Conservation (phyloP, 2,113 vertebrate genomes). For the Engraulis encrasicolus region DNA sequence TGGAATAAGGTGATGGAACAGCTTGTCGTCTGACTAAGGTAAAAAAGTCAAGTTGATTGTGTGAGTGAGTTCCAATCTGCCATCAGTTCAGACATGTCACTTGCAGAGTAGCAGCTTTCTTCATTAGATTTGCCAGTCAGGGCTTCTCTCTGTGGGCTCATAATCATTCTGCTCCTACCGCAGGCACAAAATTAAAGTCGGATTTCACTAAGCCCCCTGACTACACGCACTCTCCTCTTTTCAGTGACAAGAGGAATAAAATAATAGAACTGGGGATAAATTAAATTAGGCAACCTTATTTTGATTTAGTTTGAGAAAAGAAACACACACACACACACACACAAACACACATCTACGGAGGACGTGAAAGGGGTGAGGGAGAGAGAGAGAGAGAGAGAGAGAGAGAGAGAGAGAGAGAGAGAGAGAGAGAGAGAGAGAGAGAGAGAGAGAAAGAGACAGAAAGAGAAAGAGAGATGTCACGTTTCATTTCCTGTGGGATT, state of each 20-base stretch:
- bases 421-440: too few relatives aligned
- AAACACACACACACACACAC: too few relatives aligned
- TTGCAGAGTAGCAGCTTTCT: neutral
- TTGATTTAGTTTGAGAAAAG: constrained; percentile 36
- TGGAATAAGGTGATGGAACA: neutral
- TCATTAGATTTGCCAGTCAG: neutral
- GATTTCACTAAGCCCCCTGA: constrained; percentile 27
- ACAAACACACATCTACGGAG: too few relatives aligned
- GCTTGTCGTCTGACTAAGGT: neutral
- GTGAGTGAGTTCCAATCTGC: neutral
- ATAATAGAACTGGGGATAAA: constrained; percentile 43
- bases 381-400: too few relatives aligned
- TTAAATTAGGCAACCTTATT: constrained; percentile 45
- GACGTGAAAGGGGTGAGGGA: too few relatives aligned
- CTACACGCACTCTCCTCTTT: neutral
- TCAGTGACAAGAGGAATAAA: constrained; percentile 21
- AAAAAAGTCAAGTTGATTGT: neutral
- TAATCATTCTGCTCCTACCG: neutral
- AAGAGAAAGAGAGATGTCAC: too few relatives aligned
- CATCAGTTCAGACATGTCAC: neutral
- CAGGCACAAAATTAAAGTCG: constrained; percentile 49
- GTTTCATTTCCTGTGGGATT: constrained; percentile 46
- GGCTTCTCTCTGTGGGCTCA: neutral
- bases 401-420: too few relatives aligned
- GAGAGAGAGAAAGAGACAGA: too few relatives aligned